Conservation (phyloP, 2,113 vertebrate genomes). For the Eretmochelys imbricata region DNA sequence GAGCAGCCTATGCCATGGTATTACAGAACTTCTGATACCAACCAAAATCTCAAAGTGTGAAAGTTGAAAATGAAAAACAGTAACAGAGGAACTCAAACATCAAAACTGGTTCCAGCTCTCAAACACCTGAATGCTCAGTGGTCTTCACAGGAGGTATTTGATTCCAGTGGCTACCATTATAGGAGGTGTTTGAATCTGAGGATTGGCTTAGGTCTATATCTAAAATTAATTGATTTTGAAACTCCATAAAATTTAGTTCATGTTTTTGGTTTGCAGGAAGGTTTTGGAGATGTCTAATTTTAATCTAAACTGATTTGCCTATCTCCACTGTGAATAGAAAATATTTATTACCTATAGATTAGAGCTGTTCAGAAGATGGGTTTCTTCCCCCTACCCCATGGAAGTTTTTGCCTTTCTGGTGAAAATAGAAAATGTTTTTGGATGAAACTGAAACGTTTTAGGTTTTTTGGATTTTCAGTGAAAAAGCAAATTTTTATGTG, state of each 20-base stretch:
- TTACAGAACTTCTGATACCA: conserved; percentile 40
- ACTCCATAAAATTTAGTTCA: background rate
- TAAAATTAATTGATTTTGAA: background rate
- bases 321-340: background rate
- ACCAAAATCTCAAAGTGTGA: conserved; percentile 29
- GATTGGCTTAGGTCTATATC: background rate
- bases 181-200: background rate
- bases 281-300: background rate
- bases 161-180: background rate
- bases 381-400: too few relatives aligned
- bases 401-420: background rate
- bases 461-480: too few relatives aligned
- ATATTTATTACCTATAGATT: background rate
- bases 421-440: background rate
- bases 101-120: background rate
- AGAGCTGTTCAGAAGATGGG: background rate
- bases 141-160: too few relatives aligned
- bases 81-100: background rate
- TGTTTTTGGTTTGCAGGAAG: background rate
- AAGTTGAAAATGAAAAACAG: conserved; percentile 14
- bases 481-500: background rate
- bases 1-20: background rate
- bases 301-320: background rate
- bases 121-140: too few relatives aligned
- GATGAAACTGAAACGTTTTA: too few relatives aligned